A percentile compares a stretch with the other conserved stretches of the same genome.
Evolutionary conservation across 2,888 invertebrate genomes (phyloP).

Genomic region (Drosophila subquinaria): DNA sequence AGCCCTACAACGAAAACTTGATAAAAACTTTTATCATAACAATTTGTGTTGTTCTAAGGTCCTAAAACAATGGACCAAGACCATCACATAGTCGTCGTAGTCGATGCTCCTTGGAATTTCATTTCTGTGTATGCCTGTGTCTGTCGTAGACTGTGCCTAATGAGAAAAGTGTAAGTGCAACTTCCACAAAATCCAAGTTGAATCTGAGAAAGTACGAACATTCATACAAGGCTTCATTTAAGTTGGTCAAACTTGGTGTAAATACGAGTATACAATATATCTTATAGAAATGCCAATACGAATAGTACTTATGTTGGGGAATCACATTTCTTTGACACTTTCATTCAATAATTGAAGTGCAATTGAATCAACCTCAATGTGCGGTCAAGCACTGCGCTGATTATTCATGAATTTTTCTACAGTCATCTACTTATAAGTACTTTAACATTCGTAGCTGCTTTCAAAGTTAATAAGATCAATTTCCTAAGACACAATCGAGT

Average conservation of each 20-base stretch:
- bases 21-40: slow-evolving; percentile 81
- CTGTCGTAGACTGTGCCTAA: slow-evolving; percentile 41
- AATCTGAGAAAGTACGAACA: slow-evolving; percentile 19
- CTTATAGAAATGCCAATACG: not conserved
- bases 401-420: not conserved
- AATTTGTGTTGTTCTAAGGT: slow-evolving; percentile 75
- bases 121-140: slow-evolving; percentile 12
- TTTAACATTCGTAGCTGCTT: not conserved
- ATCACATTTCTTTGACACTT: not conserved
- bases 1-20: slow-evolving; percentile 67
- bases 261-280: not conserved
- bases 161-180: slow-evolving; percentile 74
- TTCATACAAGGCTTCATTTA: slow-evolving; percentile 9
- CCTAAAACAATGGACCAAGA: slow-evolving; percentile 48
- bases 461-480: no score
- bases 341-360: not conserved
- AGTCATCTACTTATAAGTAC: not conserved
- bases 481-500: no score
- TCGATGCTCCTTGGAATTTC: slow-evolving; percentile 13
- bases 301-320: not conserved
- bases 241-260: slow-evolving; percentile 21
- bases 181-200: slow-evolving; percentile 41
- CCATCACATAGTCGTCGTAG: slow-evolving; percentile 35
- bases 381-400: not conserved
- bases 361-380: not conserved